These are phyloP conservation scores for Pogoniulus pusillus DNA, from an alignment of 2,797 vertebrate species.

Conservation along the genomic window DNA sequence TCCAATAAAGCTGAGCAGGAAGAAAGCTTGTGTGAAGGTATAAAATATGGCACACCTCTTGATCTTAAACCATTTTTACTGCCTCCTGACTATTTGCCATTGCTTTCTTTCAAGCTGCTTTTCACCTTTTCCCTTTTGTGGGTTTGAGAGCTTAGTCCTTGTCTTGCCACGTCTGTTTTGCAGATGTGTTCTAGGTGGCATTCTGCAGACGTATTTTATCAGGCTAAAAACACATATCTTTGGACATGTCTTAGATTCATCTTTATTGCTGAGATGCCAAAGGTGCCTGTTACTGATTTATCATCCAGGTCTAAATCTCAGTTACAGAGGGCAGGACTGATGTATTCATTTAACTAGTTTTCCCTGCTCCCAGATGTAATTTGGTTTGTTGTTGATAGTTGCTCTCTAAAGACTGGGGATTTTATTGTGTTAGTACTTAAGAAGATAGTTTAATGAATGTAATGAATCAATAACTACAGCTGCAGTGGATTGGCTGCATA, in stretches of 20 bases:
- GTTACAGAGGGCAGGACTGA: background rate
- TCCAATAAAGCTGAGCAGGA: background rate
- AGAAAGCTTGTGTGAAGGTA: background rate
- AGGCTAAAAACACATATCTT: background rate
- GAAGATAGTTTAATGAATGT: conserved; percentile 35
- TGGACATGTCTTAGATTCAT: background rate
- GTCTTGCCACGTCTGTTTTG: background rate
- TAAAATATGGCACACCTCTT: background rate
- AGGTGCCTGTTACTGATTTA: background rate
- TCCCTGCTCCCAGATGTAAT: background rate
- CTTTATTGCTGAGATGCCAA: background rate
- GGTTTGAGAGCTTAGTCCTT: background rate
- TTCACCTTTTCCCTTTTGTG: background rate
- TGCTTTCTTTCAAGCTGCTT: background rate
- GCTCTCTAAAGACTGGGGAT: background rate
- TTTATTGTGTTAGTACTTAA: background rate
- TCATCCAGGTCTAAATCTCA: background rate
- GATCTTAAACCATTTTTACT: background rate
- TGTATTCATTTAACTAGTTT: conserved; percentile 5
- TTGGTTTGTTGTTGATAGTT: conserved; percentile 7
- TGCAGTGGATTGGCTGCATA: background rate
- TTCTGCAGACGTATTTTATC: background rate
- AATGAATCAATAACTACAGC: conserved; percentile 24
- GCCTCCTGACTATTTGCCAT: background rate
- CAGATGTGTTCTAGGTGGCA: background rate